Evolutionary conservation across 2,797 vertebrate species (phyloP), one percentile per base, ranked within the genome.

Genomic region (Emys orbicularis): DNA sequence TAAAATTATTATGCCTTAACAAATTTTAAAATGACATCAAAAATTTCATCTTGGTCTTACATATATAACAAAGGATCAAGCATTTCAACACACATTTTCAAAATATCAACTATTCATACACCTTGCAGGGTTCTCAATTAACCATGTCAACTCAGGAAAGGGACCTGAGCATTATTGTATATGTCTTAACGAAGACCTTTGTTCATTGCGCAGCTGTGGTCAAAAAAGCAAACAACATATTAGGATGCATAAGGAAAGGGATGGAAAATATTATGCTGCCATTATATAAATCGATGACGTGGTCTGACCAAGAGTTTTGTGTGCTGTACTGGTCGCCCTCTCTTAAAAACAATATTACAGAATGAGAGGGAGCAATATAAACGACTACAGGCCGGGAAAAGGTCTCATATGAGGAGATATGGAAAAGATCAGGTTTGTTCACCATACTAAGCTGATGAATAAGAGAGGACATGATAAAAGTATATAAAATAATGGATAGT

Each of bases 1-100:
- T 90, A 27, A 96, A 97, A 96, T 95, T 93, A 96, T 90, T 90
- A 94, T 79, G 72, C 44, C 76, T 93, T 95, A 79, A 92, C 97
- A 93, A 89, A 96, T 94, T 95, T 97, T 95, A 95, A 96, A 89
- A 90, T 41, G 79, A 90, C 0, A 31, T 86, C 54, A 84, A 7
- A 77, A 56, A 96, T 88, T 97, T 97, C 79, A 88, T 91, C 90
- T 95, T 61, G 59, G 6, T 15, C 94, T 81, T 81, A 86, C 87
- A 85, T 44, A 84, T 4, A 80, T 56, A 91, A 79, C 37, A 89
- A 94, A 23, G 83, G 72, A 93, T 31, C 88, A 87, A 91, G 76
- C 29, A 72, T 72, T 72, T 72, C 65, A 68, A 72, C 19, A 72
- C 19, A 41, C 18, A 11, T 41, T 41, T 72, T 72, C n/a, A 72